Percentiles rank a stretch among this genome's conserved stretches.
These are phyloP conservation scores for Strigamia transsilvanica DNA, from an alignment of 2,888 invertebrate genomes.

Conservation along the genomic window DNA sequence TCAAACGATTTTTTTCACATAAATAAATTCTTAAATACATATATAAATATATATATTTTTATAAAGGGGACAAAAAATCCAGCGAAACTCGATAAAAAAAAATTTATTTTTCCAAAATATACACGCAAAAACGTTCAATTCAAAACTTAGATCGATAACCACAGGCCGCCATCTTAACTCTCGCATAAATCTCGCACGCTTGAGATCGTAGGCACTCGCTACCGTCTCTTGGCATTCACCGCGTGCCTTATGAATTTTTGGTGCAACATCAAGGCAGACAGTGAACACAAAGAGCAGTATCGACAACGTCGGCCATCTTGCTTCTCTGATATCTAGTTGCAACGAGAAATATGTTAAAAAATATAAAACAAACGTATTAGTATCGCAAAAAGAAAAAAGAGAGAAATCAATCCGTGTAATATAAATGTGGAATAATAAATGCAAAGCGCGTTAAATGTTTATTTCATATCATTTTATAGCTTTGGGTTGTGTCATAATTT, in stretches of 20 bases:
- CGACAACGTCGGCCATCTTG: slow-evolving; percentile 32
- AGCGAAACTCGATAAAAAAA: neutral
- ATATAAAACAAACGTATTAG: neutral
- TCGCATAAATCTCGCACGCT: slow-evolving; percentile 1
- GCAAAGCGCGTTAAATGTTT: too few species aligned
- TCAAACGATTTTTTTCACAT: neutral
- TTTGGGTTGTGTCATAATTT: slow-evolving; percentile 24
- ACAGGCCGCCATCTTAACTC: neutral
- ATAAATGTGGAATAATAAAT: slow-evolving; percentile 4
- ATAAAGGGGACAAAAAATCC: neutral
- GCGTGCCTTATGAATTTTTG: slow-evolving; percentile 95
- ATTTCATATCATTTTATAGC: neutral
- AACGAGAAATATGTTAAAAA: slow-evolving; percentile 15
- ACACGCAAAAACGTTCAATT: neutral
- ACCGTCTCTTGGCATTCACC: slow-evolving; percentile 99
- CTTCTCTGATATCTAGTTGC: neutral
- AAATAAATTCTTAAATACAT: neutral
- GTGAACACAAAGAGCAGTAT: slow-evolving; percentile 56
- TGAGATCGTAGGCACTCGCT: slow-evolving; percentile 7
- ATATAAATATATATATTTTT: neutral
- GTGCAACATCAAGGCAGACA: slow-evolving; percentile 80
- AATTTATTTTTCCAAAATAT: slow-evolving; percentile 4
- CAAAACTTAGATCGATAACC: neutral
- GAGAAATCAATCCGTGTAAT: neutral
- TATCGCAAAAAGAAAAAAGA: neutral